Percentiles rank a stretch among this genome's conserved stretches.
Evolutionary conservation across 2,113 vertebrate species (phyloP).

Genomic region (Phasianus colchicus): DNA sequence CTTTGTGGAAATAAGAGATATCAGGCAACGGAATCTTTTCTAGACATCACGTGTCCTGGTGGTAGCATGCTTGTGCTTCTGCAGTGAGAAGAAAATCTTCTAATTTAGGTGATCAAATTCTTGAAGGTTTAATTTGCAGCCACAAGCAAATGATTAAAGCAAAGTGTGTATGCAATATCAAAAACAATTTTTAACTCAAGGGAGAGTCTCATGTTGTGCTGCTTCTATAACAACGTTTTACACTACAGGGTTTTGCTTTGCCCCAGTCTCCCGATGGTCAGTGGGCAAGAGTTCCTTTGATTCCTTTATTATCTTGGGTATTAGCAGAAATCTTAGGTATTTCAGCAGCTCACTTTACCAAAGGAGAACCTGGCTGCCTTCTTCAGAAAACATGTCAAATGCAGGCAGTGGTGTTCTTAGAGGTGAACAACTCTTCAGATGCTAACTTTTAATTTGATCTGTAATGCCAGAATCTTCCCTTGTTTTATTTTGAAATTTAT

Average conservation of each 20-base stretch:
- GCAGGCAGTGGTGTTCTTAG: fast-evolving
- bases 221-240: neutral
- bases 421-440: neutral
- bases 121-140: neutral
- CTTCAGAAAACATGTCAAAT: neutral
- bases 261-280: fast-evolving
- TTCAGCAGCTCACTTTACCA: neutral
- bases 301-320: neutral
- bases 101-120: neutral
- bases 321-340: neutral
- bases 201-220: neutral
- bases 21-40: neutral
- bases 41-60: neutral
- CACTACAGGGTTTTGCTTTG: neutral
- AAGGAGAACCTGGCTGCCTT: neutral
- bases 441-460: neutral
- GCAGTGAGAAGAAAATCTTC: neutral
- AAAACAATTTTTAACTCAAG: neutral
- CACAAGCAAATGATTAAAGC: neutral
- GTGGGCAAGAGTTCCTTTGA: neutral
- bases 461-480: neutral
- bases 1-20: neutral
- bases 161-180: neutral
- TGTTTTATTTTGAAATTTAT: neutral
- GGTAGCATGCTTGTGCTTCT: neutral